Base-by-base conservation (phyloP, 2,888 invertebrate genomes). In the Schrankia costaestrigalis region DNA sequence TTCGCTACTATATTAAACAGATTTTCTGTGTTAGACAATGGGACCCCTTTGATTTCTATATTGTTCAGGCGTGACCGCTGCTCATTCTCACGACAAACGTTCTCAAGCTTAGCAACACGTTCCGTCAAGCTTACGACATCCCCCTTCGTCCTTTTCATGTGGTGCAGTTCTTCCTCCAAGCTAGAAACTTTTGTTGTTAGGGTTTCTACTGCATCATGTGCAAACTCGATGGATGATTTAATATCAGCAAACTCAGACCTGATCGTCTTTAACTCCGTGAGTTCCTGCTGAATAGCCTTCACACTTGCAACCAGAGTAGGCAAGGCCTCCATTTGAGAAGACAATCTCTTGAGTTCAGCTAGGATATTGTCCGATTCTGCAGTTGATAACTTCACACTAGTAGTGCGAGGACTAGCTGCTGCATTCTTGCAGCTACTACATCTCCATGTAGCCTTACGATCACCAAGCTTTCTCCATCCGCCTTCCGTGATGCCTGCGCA, bases 61-160 rank as follows among this genome's bases (percentile, higher is more conserved):
- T 31, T 31, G 9, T 31, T 31, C 18, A 24, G 24, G 1, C 31
- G 8, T 5, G 31, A 7, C 18, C 31, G 13, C 9, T 31, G 31
- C n/a, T 31, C 31, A 18, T 5, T 18, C 9, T 31, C 18, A 1
- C 24, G 15, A 18, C 11, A 2, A n/a, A 12, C 0, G 7, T 12
- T 9, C 11, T 31, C 31, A 1, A 31, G 4, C 3, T 24, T 24
- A n/a, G 1, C 1, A 6, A 15, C 11, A n/a, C 31, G 31, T 2
- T 31, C 31, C 4, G 17, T 1, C 1, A 28, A 5, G 1, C 2
- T 7, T 0, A 1, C 0, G 2, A 28, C 3, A 1, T 19, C 28
- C 2, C 12, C 21, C 5, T 28, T 28, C 0, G 21, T 28, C 4
- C 9, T 12, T 1, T 21, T 19, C 17, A 28, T 4, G 3, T 1